Evolutionary conservation across 2,113 vertebrate species (phyloP).

Genomic region (Chaenocephalus aceratus): DNA sequence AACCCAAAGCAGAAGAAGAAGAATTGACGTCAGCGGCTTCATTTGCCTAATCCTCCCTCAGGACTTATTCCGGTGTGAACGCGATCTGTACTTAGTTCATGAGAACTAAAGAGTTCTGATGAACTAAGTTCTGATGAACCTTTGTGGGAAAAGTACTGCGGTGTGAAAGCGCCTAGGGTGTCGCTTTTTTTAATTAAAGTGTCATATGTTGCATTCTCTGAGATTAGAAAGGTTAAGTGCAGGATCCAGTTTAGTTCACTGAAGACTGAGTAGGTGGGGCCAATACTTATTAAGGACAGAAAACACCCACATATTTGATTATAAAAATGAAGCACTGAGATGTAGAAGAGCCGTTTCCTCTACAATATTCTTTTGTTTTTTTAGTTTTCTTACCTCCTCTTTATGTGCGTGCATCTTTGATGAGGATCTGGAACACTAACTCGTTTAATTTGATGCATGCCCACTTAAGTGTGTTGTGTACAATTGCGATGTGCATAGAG

Average conservation of each 20-base stretch:
- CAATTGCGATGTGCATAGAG: not conserved
- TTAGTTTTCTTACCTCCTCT: not conserved
- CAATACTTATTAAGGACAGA: not conserved
- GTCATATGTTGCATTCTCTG: not conserved
- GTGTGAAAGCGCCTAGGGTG: too few relatives aligned
- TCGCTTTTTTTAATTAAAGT: not conserved
- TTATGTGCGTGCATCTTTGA: not conserved
- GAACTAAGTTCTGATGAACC: too few relatives aligned
- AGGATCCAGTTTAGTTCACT: not conserved
- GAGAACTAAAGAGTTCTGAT: too few relatives aligned
- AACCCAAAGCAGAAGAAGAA: too few relatives aligned
- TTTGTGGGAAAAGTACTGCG: too few relatives aligned
- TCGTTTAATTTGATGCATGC: not conserved
- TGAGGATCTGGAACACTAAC: conserved; percentile 8
- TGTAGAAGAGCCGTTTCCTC: not conserved
- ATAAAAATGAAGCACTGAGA: not conserved
- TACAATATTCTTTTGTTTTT: not conserved
- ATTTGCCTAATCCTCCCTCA: too few relatives aligned
- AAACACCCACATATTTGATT: not conserved
- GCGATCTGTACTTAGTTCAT: too few relatives aligned
- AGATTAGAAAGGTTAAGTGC: not conserved
- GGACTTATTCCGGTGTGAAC: too few relatives aligned
- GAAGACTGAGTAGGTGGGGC: not conserved
- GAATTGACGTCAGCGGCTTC: too few relatives aligned
- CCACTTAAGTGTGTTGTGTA: not conserved